Percentiles rank a stretch among this genome's conserved stretches.
These are phyloP conservation scores for Cololabis saira DNA, from an alignment of 2,113 vertebrate species.

Conservation along the genomic window DNA sequence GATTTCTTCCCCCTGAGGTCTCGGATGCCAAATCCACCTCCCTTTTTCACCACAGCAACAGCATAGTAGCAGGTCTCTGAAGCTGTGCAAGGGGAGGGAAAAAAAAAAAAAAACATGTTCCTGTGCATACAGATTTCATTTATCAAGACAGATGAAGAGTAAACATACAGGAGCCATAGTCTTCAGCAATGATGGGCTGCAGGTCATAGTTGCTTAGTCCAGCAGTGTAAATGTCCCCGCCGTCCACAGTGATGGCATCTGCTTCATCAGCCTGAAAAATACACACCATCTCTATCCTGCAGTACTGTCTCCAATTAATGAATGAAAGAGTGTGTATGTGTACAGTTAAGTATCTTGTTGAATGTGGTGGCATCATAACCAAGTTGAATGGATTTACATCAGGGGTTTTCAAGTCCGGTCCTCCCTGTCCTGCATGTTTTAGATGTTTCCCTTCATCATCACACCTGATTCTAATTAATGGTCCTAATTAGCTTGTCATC, in stretches of 20 bases:
- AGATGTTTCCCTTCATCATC: too few relatives aligned
- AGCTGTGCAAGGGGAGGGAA: conserved; percentile 68
- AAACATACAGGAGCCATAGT: conserved; percentile 68
- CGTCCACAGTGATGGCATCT: conserved; percentile 89
- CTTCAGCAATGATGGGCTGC: conserved; percentile 86
- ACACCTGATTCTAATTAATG: too few relatives aligned
- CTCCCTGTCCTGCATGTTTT: too few relatives aligned
- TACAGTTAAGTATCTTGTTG: too few relatives aligned
- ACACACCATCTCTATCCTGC: not conserved
- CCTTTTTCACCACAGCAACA: conserved; percentile 87
- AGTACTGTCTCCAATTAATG: not conserved
- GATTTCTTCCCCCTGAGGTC: conserved; percentile 84
- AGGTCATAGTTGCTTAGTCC: conserved; percentile 84
- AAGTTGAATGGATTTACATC: too few relatives aligned
- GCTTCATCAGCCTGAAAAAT: conserved; percentile 77
- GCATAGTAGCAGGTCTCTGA: conserved; percentile 82
- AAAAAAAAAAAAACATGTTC: not conserved
- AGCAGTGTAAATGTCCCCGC: conserved; percentile 85
- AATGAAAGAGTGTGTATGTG: not conserved
- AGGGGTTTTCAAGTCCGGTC: too few relatives aligned
- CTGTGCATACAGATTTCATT: not conserved
- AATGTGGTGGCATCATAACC: too few relatives aligned
- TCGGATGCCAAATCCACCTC: conserved; percentile 60
- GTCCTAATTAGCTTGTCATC: too few relatives aligned
- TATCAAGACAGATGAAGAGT: conserved; percentile 1